Conservation (phyloP, 2,888 invertebrate genomes). For the Rutpela maculata region DNA sequence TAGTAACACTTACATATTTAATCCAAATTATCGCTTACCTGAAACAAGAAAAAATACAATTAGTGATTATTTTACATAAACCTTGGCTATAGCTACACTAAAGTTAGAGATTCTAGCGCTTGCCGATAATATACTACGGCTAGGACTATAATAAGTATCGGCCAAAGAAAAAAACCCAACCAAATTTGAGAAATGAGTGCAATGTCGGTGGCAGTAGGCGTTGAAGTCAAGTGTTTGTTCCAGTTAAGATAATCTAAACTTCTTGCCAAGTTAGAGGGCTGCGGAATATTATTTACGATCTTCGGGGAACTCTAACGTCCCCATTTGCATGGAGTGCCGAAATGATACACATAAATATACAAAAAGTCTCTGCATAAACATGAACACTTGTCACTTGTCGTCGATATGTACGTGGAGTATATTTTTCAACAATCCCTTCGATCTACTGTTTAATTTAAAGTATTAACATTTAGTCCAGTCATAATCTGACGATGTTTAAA, state of each 20-base stretch:
- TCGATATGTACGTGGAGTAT: neutral
- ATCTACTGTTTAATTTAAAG: no score
- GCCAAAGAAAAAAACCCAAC: conserved; percentile 40
- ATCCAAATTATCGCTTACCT: conserved; percentile 1
- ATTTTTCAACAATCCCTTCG: neutral
- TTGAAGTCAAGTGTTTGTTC: conserved; percentile 64
- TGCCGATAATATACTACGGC: neutral
- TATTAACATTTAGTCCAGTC: no score
- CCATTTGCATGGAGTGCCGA: conserved; percentile 63
- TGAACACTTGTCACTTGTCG: conserved; percentile 19
- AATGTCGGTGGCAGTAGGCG: conserved; percentile 56
- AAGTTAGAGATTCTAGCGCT: neutral
- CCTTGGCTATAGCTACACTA: neutral
- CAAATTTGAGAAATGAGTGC: conserved; percentile 57
- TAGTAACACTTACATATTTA: no score
- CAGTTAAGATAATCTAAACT: conserved; percentile 69
- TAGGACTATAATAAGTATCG: conserved; percentile 15
- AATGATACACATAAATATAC: conserved; percentile 20
- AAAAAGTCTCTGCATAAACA: conserved; percentile 17
- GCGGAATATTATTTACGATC: conserved; percentile 61
- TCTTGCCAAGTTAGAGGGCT: conserved; percentile 59
- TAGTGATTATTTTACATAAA: neutral
- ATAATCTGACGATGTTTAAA: no score
- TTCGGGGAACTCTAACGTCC: conserved; percentile 57
- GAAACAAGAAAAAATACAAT: neutral